Base-by-base conservation (phyloP, 1,140 invertebrate species). In the Bombus waltoni region DNA sequence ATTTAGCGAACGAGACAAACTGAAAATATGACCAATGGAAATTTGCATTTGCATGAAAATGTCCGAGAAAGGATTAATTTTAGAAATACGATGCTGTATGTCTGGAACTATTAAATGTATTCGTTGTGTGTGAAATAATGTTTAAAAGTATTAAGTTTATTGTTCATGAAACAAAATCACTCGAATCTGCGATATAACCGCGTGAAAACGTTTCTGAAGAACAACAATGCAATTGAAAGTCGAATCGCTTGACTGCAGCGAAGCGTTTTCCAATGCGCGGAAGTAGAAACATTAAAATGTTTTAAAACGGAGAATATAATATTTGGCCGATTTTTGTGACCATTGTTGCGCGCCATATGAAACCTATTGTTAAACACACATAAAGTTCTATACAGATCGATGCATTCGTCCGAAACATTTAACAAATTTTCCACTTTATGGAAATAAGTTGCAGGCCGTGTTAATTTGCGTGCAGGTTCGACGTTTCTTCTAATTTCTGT, bases 401-500 rank as follows among this genome's bases (percentile, higher is more conserved):
- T 15, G 8, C 28, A 35, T 4, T 18, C 25, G 10, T 28, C 13
- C 4, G 47, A 53, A 22, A 13, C n/a, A 1, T 8, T 8, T 6
- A 32, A 18, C 18, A 66, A 66, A 8, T 47, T 18, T 38, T 28
- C 18, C 35, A 40, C 11, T 15, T 13, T 25, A 15, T 32, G 6
- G 35, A 32, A 35, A 83, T 22, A 53, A 53, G 47, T 53, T 32
- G 47, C 47, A 11, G 35, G 22, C 32, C 18, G 18, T 62, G 59
- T 62, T 62, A n/a, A 70, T 57, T 42, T 32, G 62, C 65, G 62
- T 53, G 35, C 44, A 9, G n/a, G 42, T 38, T n/a, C 42, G 10
- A 38, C 9, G 38, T 18, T 84, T 25, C 66, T 84, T 79, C 72
- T 79, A 57, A 84, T 84, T 84, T 84, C 79, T 59, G 65, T 84